Base-by-base conservation (phyloP, 2,888 invertebrate species). In the Ophion obscuratus region DNA sequence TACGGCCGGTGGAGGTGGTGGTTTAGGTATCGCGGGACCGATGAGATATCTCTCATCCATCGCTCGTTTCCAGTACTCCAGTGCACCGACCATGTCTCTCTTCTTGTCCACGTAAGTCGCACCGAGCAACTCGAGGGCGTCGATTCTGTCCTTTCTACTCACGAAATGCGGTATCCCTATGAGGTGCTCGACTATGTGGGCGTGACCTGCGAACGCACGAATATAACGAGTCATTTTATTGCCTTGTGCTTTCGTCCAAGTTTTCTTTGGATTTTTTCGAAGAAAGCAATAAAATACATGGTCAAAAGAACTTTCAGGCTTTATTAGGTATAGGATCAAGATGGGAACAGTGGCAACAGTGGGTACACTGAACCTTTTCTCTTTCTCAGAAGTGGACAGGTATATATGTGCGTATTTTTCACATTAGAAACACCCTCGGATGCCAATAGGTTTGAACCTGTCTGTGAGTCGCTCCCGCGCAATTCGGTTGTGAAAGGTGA, bases 71-170 rank as follows among this genome's bases (percentile, higher is more conserved):
- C 99, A 99, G 85, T 97, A 95, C 85, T 96, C 96, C 76, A 98
- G 95, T 1, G 98, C 99, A 61, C 97, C 97, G 83, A 98, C 96
- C 97, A 99, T 98, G 94, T 99, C 99, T 90, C 98, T 95, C 93
- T 98, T 97, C 94, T 99, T 99, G 94, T 99, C 99, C n/a, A 99
- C 98, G 94, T 97, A 99, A 0, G 99, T 99, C 2, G 99, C 98
- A 5, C 99, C 99, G 66, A 99, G 95, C 68, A 99, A 95, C 94
- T 99, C 99, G 85, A 99, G 94, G 17, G 99, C 98, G 93, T 98
- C 98, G 87, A 99, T 97, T 89, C 97, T 96, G 92, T 97, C 97
- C 91, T 96, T 96, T 85, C 97, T 95, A 87, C 96, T 96, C 61
- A 98, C 97, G 88, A 97, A 92, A 87, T 95, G 95, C 61, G 97